Evolutionary conservation across 2,888 invertebrate genomes (phyloP), one percentile per base, ranked within the genome.

Genomic region (Machimus atricapillus): DNA sequence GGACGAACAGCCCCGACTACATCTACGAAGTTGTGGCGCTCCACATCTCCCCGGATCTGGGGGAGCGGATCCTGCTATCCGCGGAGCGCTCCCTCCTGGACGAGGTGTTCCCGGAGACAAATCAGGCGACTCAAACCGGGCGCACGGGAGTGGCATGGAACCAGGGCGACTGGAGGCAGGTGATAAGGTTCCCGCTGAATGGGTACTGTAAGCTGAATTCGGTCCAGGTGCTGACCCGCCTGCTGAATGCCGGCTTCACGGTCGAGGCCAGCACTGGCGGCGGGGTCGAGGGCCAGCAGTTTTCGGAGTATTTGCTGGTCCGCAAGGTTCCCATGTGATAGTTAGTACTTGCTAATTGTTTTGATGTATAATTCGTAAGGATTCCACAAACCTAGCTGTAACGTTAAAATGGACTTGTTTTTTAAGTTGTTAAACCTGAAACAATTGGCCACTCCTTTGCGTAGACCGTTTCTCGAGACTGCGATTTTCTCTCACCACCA

Each of bases 141-240:
- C 94, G 97, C 87, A 95, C 96, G 43, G 96, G 96, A 31, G 96
- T 96, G 74, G 95, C 96, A 77, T 97, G 97, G 96, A 96, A 96
- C 90, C 95, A 96, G 91, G 94, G 95, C 90, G 97, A 97, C 92
- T 95, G 96, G 89, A 95, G 96, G 86, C 96, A 96, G 93, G 96
- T 97, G 52, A 97, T 97, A 89, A 94, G 97, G 88, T 97, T 97
- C 91, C 97, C 97, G 14, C 93, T 97, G 87, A 97, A 97, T 92
- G 97, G 97, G 89, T 97, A 97, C 93, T 97, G 97, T 93, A 97
- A 97, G 93, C 93, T 97, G 89, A 97, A 97, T 92, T 97, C 97
- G n/a, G 95, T 97, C 88, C 97, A 97, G 93, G 97, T 97, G 88
- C 95, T 97, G 90, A 96, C 96, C 89, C 94, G 97, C 91, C 94